phyloP scores from a whole-genome alignment of 2,113 vertebrate species.

The Gadus chalcogrammus region DNA sequence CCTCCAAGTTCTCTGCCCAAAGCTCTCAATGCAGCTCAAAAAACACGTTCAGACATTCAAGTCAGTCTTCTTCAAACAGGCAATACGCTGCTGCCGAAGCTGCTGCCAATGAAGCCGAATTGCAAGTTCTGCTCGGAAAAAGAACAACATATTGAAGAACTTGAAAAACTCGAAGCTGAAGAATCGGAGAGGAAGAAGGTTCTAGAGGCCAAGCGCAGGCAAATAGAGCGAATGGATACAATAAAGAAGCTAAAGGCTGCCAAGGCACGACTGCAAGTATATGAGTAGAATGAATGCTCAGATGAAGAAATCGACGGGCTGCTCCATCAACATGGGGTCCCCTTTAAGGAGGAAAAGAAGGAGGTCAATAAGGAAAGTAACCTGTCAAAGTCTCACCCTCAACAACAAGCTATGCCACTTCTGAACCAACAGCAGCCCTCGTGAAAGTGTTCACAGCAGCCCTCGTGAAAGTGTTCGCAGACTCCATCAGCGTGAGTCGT shows the following conservation, averaged over 20 bases:
- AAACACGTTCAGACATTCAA: background rate
- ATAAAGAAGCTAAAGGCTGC: constrained; percentile 9
- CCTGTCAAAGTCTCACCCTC: background rate
- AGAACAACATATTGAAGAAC: constrained; percentile 5
- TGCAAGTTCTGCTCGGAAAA: constrained; percentile 4
- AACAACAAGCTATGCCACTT: constrained; percentile 2
- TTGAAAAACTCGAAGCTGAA: constrained; percentile 5
- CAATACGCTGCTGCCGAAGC: constrained; percentile 12
- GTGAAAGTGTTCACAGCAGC: constrained; percentile 5
- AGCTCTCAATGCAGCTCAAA: constrained; percentile 1
- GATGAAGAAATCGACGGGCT: constrained; percentile 4
- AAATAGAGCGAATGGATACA: no score
- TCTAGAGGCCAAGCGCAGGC: no score
- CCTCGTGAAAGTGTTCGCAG: constrained; percentile 5
- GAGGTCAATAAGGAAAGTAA: constrained; percentile 10
- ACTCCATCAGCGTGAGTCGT: background rate
- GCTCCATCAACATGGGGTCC: constrained; percentile 2
- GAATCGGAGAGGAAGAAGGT: background rate
- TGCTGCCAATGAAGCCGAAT: background rate
- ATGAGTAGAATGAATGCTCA: constrained; percentile 9
- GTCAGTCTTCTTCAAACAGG: background rate
- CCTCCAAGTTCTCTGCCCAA: background rate
- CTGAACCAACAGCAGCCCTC: background rate
- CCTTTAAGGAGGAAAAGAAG: constrained; percentile 3
- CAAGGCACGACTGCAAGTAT: constrained; percentile 3